phyloP scores from a whole-genome alignment of 2,113 vertebrate species.

The Psittacus erithacus region DNA sequence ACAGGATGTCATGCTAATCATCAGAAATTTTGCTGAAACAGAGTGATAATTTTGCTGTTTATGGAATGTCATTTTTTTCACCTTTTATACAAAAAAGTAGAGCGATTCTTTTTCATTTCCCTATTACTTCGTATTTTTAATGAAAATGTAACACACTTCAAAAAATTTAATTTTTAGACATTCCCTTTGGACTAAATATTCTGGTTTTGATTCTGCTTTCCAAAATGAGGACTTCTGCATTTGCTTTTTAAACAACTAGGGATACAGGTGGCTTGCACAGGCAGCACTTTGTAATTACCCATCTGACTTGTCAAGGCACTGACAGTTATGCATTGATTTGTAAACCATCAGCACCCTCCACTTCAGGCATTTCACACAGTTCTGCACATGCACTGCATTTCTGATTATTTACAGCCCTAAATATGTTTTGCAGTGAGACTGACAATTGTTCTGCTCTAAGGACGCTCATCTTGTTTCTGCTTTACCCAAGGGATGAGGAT shows the following conservation, averaged over 20 bases:
- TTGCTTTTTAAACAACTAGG: not conserved
- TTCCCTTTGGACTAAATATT: not conserved
- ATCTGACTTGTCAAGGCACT: not conserved
- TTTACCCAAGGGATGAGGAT: not conserved
- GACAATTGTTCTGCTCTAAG: not conserved
- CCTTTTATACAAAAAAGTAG: not conserved
- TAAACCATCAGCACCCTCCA: not conserved
- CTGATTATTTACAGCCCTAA: not conserved
- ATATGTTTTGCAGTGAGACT: not conserved
- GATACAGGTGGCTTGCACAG: not conserved
- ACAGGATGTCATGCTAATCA: not conserved
- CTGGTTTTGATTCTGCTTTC: not conserved
- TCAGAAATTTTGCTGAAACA: not conserved
- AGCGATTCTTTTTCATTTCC: not conserved
- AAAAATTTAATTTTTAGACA: not conserved
- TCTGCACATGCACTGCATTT: not conserved
- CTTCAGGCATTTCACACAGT: not conserved
- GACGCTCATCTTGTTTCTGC: not conserved
- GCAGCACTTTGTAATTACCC: not conserved
- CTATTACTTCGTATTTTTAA: not conserved
- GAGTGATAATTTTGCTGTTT: not conserved
- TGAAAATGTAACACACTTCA: not conserved
- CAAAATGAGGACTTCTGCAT: not conserved
- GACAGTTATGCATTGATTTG: not conserved
- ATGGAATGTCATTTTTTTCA: not conserved